phyloP scores from a whole-genome alignment of 2,113 vertebrate species.

The Setophaga kirtlandii region DNA sequence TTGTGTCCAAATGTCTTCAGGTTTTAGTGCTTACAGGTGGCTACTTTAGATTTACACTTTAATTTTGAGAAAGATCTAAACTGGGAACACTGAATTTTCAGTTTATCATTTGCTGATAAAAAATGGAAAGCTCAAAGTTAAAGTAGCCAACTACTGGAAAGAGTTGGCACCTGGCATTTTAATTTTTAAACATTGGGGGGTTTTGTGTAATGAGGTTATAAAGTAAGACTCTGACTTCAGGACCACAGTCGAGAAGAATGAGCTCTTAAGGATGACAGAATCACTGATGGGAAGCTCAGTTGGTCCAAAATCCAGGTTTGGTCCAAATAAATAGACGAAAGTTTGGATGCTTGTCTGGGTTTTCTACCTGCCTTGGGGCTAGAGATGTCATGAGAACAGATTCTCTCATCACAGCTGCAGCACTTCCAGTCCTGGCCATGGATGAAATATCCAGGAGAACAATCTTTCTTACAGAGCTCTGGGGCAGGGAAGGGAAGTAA shows the following conservation, averaged over 20 bases:
- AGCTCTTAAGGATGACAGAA: slow-evolving; percentile 49
- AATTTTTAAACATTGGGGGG: slow-evolving; percentile 48
- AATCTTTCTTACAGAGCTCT: slow-evolving; percentile 32
- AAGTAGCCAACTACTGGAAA: slow-evolving; percentile 62
- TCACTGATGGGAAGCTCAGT: neutral
- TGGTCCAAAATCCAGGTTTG: slow-evolving; percentile 2
- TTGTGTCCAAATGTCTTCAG: slow-evolving; percentile 64
- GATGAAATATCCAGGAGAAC: slow-evolving; percentile 17
- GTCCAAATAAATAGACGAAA: slow-evolving; percentile 8
- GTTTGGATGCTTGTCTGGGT: slow-evolving; percentile 38
- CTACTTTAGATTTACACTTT: slow-evolving; percentile 61
- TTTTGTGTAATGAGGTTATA: slow-evolving; percentile 17
- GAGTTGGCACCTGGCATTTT: slow-evolving; percentile 60
- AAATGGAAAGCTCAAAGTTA: slow-evolving; percentile 66
- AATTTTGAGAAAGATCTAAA: slow-evolving; percentile 63
- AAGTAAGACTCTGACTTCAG: slow-evolving; percentile 51
- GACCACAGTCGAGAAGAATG: slow-evolving; percentile 20
- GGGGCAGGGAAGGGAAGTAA: neutral
- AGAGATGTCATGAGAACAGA: slow-evolving; percentile 57
- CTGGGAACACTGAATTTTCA: slow-evolving; percentile 59
- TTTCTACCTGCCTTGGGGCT: slow-evolving; percentile 60
- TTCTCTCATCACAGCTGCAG: slow-evolving; percentile 63
- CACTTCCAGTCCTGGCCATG: slow-evolving; percentile 29
- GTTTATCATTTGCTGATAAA: slow-evolving; percentile 64
- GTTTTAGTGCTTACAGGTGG: slow-evolving; percentile 70